Base-by-base conservation (phyloP, 2,797 vertebrate genomes). In the Salmo trutta region DNA sequence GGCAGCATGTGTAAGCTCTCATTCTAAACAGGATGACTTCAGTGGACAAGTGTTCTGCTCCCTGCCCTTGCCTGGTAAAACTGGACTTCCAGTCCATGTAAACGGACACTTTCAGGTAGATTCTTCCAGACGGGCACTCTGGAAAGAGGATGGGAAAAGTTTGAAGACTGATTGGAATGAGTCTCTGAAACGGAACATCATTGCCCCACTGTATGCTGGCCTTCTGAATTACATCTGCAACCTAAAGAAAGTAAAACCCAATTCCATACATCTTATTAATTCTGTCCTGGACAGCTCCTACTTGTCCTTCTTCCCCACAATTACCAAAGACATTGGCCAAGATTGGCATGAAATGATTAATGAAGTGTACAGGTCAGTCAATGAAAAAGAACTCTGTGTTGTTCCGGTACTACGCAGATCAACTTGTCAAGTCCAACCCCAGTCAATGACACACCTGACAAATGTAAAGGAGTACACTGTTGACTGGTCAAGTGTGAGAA, bases 61-160 rank as follows among this genome's bases (percentile, higher is more conserved):
- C 10, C 90, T 97, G 66, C 95, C 96, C 16, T 84, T 97, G 82
- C 95, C 94, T 0, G 84, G 88, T 12, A 0, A 33, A 74, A 96
- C 95, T 5, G 94, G 93, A 72, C 88, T 97, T 17, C 96, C 96
- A 66, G 92, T 97, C n/a, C 95, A 97, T 75, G 77, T 97, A 71
- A 96, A 94, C 77, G 95, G 92, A 75, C 96, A 95, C 89, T 97
- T 97, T 91, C 93, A 94, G 64, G 92, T 96, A 17, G 94, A 96
- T 87, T 88, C 82, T 0, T 88, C 94, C 21, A 95, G 96, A 70
- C 92, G 84, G 72, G 75, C 59, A 54, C 85, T 96, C 53, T 90
- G 81, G 91, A 94, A 93, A 75, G 92, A 95, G 72, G 93, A 95
- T 77, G 91, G 84, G 2, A n/a, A 84, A 51, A 93, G 90, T 88